A percentile compares a stretch with the other conserved stretches of the same genome.
Conservation (phyloP, 2,797 vertebrate genomes). For the Tenualosa thibaudeaui region DNA sequence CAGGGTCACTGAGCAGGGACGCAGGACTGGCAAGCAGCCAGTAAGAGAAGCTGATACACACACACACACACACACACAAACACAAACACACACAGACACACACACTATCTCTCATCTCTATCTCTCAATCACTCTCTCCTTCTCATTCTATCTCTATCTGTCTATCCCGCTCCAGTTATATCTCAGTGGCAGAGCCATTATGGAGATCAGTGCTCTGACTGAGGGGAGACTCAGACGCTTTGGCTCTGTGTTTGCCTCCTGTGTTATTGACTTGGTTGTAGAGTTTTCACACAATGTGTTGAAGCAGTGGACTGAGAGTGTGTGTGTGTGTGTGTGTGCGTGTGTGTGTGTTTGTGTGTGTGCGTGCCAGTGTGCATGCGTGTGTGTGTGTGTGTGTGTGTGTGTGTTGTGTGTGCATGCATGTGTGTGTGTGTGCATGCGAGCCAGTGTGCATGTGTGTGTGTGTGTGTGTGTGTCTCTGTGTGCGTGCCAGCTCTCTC, state of each 20-base stretch:
- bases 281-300: too few species aligned
- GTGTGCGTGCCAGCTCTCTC: background rate
- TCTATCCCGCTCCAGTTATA: too few species aligned
- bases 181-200: too few species aligned
- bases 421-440: background rate
- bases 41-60: background rate
- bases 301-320: too few species aligned
- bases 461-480: background rate
- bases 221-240: too few species aligned
- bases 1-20: conserved; percentile 32
- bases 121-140: background rate
- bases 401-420: background rate
- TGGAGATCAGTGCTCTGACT: too few species aligned
- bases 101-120: too few species aligned
- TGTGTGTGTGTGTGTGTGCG: background rate
- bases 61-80: background rate
- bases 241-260: too few species aligned
- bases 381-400: conserved; percentile 3
- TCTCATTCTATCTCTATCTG: background rate
- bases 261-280: too few species aligned
- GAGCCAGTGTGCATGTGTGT: background rate
- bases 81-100: conserved; percentile 3
- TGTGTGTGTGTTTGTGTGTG: background rate
- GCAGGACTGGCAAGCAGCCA: conserved; percentile 23
- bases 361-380: background rate